Evolutionary conservation across 2,888 invertebrate species (phyloP), one percentile per base, ranked within the genome.

Genomic region (Acholoe squamosa): DNA sequence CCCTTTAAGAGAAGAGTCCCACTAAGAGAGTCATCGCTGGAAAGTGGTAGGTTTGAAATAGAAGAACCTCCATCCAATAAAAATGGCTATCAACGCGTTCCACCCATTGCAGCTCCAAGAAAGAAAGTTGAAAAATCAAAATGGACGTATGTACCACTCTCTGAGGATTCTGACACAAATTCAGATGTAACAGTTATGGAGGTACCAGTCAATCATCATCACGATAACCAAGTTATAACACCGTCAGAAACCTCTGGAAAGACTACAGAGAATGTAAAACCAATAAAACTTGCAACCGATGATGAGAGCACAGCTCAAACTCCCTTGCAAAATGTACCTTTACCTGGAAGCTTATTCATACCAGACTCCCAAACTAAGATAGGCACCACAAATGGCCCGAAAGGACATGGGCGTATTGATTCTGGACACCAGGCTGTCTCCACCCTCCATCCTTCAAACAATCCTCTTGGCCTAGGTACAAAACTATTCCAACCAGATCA

Each of bases 131-230:
- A 61, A n/a, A 61, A 34, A 10, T 34, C 80, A 80, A 80, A 80
- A 25, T 80, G 80, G 80, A 80, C 14, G n/a, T 80, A 34, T 80
- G 43, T 80, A 16, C 16, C 19, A 14, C 19, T 34, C 43, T 80
- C 80, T 33, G 43, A 80, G 43, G 80, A 80, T 34, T 80, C 80
- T 5, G 80, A 80, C 22, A 25, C 80, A 16, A 19, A 80, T 80
- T 80, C 80, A 3, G 33, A 33, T 80, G 43, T 43, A 22, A 43
- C 80, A 34, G 80, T 80, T 1, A 80, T 80, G 80, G 80, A 80
- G 80, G 16, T 19, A 34, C 80, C 80, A 16, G 16, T 5, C 25
- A 34, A 14, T 14, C 7, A 80, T 7, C 10, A 3, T 31, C 10
- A 33, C 33, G n/a, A 19, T 80, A 14, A 76, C 25, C 10, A 31